Conservation (phyloP, 2,113 vertebrate genomes). For the Rhynchomys soricoides region DNA sequence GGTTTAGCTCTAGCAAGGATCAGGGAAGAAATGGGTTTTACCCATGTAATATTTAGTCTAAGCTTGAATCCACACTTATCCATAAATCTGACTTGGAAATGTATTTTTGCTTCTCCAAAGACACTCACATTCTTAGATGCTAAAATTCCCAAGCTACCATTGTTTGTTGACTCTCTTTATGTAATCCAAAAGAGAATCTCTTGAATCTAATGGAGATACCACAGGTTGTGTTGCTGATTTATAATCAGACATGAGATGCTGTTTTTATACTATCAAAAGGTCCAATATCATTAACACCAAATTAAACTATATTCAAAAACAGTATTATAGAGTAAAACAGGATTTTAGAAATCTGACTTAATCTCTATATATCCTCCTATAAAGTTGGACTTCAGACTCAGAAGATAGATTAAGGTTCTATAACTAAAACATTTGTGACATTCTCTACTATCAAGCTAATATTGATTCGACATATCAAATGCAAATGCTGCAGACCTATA, state of each 20-base stretch:
- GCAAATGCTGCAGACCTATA: neutral
- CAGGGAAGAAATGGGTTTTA: neutral
- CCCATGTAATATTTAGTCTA: neutral
- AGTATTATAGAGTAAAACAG: neutral
- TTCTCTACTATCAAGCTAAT: neutral
- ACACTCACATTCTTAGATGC: neutral
- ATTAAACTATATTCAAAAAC: neutral
- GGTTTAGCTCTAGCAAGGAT: neutral
- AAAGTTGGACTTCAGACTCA: neutral
- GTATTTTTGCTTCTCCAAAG: slow-evolving; percentile 32
- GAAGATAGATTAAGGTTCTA: neutral
- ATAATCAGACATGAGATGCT: neutral
- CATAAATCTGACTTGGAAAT: neutral
- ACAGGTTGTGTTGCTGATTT: neutral
- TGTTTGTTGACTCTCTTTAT: neutral
- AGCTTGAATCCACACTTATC: neutral
- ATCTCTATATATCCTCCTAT: neutral
- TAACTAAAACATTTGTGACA: neutral
- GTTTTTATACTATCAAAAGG: neutral
- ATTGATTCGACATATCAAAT: neutral
- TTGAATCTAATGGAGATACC: neutral
- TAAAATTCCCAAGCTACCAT: neutral
- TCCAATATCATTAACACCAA: neutral
- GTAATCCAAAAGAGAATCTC: neutral
- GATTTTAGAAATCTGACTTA: slow-evolving; percentile 1